Percentiles rank a stretch among this genome's conserved stretches.
These are phyloP conservation scores for Thinocorus orbignyianus DNA, from an alignment of 2,113 vertebrate genomes.

Conservation along the genomic window DNA sequence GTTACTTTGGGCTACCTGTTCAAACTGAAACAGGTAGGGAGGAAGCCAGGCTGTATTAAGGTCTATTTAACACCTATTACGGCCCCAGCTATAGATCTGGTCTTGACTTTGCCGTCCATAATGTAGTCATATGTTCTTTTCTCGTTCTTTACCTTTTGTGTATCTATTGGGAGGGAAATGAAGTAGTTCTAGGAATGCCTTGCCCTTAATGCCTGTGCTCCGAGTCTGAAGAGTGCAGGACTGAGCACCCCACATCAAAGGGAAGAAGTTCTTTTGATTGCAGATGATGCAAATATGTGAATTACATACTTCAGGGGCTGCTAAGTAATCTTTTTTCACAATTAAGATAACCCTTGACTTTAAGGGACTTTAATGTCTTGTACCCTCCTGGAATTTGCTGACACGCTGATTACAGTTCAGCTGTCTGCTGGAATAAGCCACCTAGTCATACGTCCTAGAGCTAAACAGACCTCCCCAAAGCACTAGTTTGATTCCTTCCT, in stretches of 20 bases:
- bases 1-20: not conserved
- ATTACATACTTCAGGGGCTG: not conserved
- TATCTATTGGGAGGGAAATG: not conserved
- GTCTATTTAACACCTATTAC: not conserved
- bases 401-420: not conserved
- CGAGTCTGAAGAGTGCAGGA: not conserved
- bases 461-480: not conserved
- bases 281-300: not conserved
- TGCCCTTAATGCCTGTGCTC: not conserved
- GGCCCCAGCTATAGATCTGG: not conserved
- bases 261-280: not conserved
- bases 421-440: not conserved
- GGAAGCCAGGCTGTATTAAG: not conserved
- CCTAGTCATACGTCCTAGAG: not conserved
- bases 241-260: not conserved
- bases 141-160: not conserved
- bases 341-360: not conserved
- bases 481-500: not conserved
- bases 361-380: not conserved
- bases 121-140: not conserved
- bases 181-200: not conserved
- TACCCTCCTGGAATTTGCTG: not conserved
- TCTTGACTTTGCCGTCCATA: not conserved
- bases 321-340: not conserved
- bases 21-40: not conserved